These are phyloP conservation scores for Bugula neritina DNA, from an alignment of 2,888 invertebrate species.

Conservation along the genomic window DNA sequence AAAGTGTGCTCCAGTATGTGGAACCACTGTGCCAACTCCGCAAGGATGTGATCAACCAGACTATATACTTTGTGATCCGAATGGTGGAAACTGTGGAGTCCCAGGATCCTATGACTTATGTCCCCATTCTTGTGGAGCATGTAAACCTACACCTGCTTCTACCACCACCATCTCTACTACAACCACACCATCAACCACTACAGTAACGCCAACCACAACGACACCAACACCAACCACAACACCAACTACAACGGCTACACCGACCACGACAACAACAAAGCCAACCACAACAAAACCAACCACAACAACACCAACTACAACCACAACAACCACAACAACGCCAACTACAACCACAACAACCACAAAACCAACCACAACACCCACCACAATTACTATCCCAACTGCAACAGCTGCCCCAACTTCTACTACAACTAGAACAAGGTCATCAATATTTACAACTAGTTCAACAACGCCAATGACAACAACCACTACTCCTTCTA, in stretches of 20 bases:
- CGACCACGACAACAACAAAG: background rate
- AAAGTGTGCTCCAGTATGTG: slow-evolving; percentile 1
- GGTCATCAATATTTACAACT: too few relatives aligned
- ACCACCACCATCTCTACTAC: background rate
- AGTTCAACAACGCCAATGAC: too few relatives aligned
- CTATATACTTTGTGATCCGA: slow-evolving; percentile 8
- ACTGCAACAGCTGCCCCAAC: background rate
- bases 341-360: background rate
- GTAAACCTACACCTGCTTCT: background rate
- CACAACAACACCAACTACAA: background rate
- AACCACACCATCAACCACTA: background rate
- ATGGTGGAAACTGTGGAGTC: background rate
- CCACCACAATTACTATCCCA: background rate
- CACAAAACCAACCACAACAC: background rate
- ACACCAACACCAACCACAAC: background rate
- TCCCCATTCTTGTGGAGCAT: slow-evolving; percentile 18
- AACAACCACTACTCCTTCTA: too few relatives aligned
- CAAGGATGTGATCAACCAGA: slow-evolving; percentile 1
- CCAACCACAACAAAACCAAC: background rate
- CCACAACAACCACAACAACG: background rate
- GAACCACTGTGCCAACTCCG: background rate
- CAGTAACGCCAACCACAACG: background rate
- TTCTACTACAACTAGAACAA: too few relatives aligned
- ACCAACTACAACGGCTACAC: background rate
- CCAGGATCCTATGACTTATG: background rate